Evolutionary conservation across 2,797 vertebrate species (phyloP).

Genomic region (Sebastolobus altivelis): DNA sequence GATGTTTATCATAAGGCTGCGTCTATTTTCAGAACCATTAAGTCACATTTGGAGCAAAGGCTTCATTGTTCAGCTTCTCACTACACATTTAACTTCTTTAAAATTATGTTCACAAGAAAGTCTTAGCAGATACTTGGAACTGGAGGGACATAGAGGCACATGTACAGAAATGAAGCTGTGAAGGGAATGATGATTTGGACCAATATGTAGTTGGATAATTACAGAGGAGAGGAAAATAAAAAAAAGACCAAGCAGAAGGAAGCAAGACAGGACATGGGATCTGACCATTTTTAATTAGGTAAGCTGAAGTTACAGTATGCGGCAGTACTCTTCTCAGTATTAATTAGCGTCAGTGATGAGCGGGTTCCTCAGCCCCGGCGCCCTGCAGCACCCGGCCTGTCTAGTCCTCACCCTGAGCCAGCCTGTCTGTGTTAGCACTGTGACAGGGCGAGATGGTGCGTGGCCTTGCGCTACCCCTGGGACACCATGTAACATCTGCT

Average conservation of each 20-base stretch:
- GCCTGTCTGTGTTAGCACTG: conserved; percentile 32
- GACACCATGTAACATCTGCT: conserved; percentile 63
- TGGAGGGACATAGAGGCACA: not conserved
- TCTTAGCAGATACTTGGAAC: not conserved
- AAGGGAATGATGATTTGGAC: not conserved
- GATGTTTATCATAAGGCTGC: too few species aligned
- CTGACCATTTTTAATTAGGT: conserved; percentile 29
- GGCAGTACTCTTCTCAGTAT: conserved; percentile 26
- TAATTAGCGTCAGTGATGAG: conserved; percentile 53
- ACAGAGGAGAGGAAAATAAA: not conserved
- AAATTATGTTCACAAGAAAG: not conserved
- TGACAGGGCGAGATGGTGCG: conserved; percentile 30
- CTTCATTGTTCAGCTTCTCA: not conserved
- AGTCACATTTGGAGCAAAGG: not conserved
- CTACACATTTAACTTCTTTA: not conserved
- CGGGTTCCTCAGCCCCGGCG: conserved; percentile 6
- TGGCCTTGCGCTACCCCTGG: conserved; percentile 32
- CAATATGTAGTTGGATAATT: not conserved
- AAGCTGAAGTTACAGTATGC: conserved; percentile 11
- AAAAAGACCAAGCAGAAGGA: not conserved
- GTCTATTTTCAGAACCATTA: not conserved
- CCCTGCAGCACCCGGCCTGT: conserved; percentile 25
- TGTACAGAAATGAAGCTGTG: not conserved
- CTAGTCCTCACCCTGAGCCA: conserved; percentile 30
- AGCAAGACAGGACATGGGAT: conserved; percentile 3